phyloP scores from a whole-genome alignment of 2,797 vertebrate species.

The Bradypus variegatus region DNA sequence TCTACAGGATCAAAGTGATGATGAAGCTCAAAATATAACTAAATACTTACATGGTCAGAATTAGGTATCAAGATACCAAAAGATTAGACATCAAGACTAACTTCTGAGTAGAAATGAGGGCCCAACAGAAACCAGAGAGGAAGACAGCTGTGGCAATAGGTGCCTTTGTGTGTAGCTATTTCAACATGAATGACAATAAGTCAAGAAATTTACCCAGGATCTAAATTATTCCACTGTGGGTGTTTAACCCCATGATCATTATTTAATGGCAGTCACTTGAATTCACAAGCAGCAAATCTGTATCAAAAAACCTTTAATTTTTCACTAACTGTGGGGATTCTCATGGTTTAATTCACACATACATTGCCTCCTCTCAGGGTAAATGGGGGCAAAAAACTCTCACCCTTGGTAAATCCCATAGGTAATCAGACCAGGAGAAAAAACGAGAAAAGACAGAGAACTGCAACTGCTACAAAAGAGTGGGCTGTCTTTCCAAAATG shows the following conservation, averaged over 20 bases:
- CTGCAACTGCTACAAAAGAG: neutral
- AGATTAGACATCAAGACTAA: neutral
- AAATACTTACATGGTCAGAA: neutral
- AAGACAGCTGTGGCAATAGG: neutral
- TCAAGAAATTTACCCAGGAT: neutral
- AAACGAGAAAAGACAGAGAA: neutral
- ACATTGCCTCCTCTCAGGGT: neutral
- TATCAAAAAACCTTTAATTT: constrained; percentile 25
- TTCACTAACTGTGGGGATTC: neutral
- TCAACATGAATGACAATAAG: neutral
- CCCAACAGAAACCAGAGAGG: neutral
- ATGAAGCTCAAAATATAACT: constrained; percentile 12
- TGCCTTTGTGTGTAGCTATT: neutral
- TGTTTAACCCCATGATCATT: neutral
- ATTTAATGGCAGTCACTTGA: constrained; percentile 13
- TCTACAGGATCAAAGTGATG: neutral
- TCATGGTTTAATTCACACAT: neutral
- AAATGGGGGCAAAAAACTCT: neutral
- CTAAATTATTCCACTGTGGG: neutral
- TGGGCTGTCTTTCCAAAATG: neutral
- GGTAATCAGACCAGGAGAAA: neutral
- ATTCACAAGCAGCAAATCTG: neutral
- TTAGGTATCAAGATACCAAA: neutral
- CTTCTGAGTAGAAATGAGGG: neutral
- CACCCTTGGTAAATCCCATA: neutral